Conservation (phyloP, 2,888 invertebrate species). For the Netelia melanura region DNA sequence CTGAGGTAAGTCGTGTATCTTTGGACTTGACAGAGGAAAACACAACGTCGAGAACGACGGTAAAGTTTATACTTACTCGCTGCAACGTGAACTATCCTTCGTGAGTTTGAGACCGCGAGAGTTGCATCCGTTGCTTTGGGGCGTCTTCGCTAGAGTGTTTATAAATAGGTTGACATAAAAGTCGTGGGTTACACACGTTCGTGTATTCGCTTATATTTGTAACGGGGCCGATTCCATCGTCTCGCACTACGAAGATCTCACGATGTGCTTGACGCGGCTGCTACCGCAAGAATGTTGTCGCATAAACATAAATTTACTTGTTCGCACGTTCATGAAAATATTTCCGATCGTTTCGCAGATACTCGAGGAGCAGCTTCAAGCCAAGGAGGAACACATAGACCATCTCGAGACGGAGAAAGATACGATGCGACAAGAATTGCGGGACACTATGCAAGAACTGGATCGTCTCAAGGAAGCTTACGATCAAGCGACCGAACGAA, state of each 20-base stretch:
- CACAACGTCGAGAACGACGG: neutral
- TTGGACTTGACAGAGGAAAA: neutral
- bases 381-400: conserved; percentile 83
- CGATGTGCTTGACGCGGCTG: neutral
- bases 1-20: conserved; percentile 75
- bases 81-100: neutral
- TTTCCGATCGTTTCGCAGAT: conserved; percentile 74
- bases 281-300: neutral
- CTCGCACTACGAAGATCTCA: neutral
- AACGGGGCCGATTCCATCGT: conserved; percentile 49
- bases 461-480: conserved; percentile 76
- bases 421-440: conserved; percentile 71
- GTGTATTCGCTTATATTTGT: conserved; percentile 58
- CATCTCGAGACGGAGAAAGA: conserved; percentile 82
- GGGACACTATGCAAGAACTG: conserved; percentile 65
- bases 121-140: conserved; percentile 42
- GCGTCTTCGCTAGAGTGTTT: conserved; percentile 47
- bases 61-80: conserved; percentile 16
- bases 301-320: no score
- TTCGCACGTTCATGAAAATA: neutral
- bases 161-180: conserved; percentile 67
- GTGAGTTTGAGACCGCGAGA: neutral
- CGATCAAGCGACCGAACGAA: conserved; percentile 67
- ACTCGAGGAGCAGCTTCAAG: conserved; percentile 79
- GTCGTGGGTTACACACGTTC: conserved; percentile 22